Conservation (phyloP, 2,888 invertebrate genomes). For the Caenorhabditis drosophilae region DNA sequence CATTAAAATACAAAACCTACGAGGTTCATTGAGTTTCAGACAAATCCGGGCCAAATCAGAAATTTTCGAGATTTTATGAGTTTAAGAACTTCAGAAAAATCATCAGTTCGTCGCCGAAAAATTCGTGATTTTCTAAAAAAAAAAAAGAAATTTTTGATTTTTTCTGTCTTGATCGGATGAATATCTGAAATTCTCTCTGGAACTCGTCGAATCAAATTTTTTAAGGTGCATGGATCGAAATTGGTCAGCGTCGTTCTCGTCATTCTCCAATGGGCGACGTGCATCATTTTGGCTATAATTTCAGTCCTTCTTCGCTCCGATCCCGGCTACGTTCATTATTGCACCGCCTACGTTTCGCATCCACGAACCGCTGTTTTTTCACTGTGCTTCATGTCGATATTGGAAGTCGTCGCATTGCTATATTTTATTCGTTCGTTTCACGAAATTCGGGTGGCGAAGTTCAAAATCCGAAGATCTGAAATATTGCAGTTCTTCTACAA, state of each 20-base stretch:
- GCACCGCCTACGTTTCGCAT: conserved; percentile 51
- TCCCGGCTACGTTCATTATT: conserved; percentile 46
- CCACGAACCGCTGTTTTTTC: conserved; percentile 50
- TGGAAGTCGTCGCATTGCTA: conserved; percentile 40
- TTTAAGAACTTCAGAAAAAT: background rate
- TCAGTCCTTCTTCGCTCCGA: conserved; percentile 40
- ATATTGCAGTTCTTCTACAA: conserved; percentile 34
- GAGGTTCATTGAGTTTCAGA: no score
- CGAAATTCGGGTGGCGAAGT: background rate
- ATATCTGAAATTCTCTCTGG: no score
- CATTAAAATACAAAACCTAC: conserved; percentile 46
- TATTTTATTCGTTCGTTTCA: conserved; percentile 34
- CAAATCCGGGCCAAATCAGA: no score
- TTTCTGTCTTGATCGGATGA: no score
- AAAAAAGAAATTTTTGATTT: no score
- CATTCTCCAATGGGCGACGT: conserved; percentile 42
- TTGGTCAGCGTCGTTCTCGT: conserved; percentile 32
- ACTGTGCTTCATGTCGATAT: conserved; percentile 41
- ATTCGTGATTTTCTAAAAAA: no score
- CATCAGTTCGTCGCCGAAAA: no score
- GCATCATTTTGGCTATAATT: conserved; percentile 31
- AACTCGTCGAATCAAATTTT: background rate
- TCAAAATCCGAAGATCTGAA: background rate
- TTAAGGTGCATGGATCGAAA: conserved; percentile 36
- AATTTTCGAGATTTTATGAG: no score